Evolutionary conservation across 2,888 invertebrate species (phyloP).

Genomic region (Salticus scenicus): DNA sequence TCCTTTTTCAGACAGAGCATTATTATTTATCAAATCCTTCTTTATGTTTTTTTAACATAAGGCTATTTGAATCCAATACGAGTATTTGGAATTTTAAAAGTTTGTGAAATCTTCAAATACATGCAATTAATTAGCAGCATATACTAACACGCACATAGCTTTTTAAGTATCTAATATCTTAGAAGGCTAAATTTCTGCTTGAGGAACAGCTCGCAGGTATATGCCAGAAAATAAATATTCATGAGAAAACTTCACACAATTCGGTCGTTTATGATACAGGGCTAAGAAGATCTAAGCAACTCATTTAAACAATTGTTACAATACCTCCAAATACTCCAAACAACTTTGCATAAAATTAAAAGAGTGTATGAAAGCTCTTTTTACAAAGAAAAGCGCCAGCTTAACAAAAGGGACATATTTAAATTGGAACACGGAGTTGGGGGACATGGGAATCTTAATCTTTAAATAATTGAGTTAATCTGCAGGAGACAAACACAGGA

Average conservation of each 20-base stretch:
- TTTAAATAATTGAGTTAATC: constrained; percentile 68
- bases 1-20: too few relatives aligned
- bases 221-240: neutral
- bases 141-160: too few relatives aligned
- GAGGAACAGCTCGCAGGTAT: too few relatives aligned
- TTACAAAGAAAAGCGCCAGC: neutral
- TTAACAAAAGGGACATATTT: constrained; percentile 19
- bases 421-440: neutral
- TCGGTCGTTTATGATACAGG: neutral
- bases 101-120: too few relatives aligned
- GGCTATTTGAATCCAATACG: too few relatives aligned
- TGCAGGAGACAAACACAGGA: constrained; percentile 23
- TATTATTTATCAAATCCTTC: too few relatives aligned
- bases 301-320: neutral
- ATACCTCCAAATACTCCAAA: too few relatives aligned
- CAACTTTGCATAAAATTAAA: neutral
- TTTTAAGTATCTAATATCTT: too few relatives aligned
- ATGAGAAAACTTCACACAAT: neutral
- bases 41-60: too few relatives aligned
- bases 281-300: neutral
- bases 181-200: too few relatives aligned
- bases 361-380: neutral
- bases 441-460: constrained; percentile 42
- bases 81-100: too few relatives aligned
- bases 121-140: too few relatives aligned